Conservation (phyloP, 2,888 invertebrate species). For the Aleiodes alternator region DNA sequence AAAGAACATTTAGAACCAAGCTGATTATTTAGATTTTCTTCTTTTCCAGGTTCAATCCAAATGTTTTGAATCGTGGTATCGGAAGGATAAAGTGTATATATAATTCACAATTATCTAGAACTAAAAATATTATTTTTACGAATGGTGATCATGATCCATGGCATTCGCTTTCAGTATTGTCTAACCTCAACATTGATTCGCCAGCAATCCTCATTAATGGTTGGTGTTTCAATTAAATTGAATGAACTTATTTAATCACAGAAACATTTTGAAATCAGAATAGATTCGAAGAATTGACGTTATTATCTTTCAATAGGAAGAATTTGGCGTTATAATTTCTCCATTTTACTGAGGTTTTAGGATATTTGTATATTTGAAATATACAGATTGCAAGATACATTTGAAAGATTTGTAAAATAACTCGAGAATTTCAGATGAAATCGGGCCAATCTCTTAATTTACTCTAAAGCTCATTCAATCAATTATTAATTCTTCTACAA, state of each 20-base stretch:
- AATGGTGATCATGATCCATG: conserved; percentile 81
- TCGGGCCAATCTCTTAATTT: too few relatives aligned
- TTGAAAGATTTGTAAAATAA: too few relatives aligned
- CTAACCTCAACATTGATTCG: conserved; percentile 69
- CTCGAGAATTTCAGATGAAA: too few relatives aligned
- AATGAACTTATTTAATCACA: not conserved
- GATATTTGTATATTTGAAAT: too few relatives aligned
- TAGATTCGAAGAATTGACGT: too few relatives aligned
- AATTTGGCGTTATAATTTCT: too few relatives aligned
- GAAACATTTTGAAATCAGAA: too few relatives aligned
- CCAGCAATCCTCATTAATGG: conserved; percentile 69
- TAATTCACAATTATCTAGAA: conserved; percentile 74
- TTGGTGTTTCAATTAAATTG: conserved; percentile 45
- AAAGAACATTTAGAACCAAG: not conserved
- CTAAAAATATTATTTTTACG: conserved; percentile 73
- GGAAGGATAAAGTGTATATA: conserved; percentile 76
- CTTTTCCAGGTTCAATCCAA: conserved; percentile 59
- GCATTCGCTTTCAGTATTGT: conserved; percentile 77
- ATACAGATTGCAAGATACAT: too few relatives aligned
- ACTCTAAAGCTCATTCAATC: too few relatives aligned
- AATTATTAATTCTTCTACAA: too few relatives aligned
- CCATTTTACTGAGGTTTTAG: too few relatives aligned
- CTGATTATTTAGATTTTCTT: not conserved
- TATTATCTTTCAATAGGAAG: too few relatives aligned
- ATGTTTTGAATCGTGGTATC: conserved; percentile 72